phyloP scores from a whole-genome alignment of 2,113 vertebrate genomes.

The Manacus vitellinus region DNA sequence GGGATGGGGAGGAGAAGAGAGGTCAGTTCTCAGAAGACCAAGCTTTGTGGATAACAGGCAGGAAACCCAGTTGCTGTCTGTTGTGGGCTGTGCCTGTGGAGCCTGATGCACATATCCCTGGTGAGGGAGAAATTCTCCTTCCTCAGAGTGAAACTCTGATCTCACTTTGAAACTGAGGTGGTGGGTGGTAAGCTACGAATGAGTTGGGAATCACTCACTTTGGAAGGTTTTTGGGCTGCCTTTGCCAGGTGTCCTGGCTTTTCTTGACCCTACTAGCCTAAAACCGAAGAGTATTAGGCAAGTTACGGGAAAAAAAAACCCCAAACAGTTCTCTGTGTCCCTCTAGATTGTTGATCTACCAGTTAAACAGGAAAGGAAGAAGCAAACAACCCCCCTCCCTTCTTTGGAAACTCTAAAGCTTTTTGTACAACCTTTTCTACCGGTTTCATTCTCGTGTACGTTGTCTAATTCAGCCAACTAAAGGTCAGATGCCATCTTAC shows the following conservation, averaged over 20 bases:
- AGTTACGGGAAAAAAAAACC: fast-evolving
- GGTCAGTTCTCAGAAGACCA: neutral
- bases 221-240: neutral
- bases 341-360: neutral
- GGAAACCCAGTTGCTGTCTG: neutral
- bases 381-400: neutral
- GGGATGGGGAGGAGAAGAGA: neutral
- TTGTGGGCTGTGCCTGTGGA: neutral
- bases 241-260: neutral
- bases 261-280: neutral
- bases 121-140: neutral
- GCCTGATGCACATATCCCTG: fast-evolving
- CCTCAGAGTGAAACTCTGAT: neutral
- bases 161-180: fast-evolving
- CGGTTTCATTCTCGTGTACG: neutral
- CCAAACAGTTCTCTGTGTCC: neutral
- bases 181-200: neutral
- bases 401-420: neutral
- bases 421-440: neutral
- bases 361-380: conserved; percentile 27
- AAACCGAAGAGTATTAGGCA: neutral
- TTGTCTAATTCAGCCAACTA: neutral
- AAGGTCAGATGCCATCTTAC: neutral
- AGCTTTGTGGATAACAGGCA: fast-evolving
- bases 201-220: neutral